Evolutionary conservation across 2,888 invertebrate species (phyloP), one percentile per base, ranked within the genome.

Genomic region (Sarcophaga caerulescens): DNA sequence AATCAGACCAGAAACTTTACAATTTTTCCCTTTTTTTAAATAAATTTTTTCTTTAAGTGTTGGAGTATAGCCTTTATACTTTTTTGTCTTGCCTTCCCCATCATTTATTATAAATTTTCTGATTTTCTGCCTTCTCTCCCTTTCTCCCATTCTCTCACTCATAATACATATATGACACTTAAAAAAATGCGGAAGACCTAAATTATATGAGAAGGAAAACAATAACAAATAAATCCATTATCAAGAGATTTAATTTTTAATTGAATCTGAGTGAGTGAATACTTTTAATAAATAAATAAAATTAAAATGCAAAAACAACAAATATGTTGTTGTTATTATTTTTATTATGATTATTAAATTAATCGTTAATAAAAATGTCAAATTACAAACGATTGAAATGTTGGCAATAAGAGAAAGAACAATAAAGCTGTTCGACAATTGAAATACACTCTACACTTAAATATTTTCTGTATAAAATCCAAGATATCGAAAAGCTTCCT

Each of bases 331-430:
- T 65, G 35, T 65, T 65, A n/a, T n/a, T 77, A 59, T 74, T 69
- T 70, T 85, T 74, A 52, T 65, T 65, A 65, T 17, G 71, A 59
- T 74, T 68, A 81, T 85, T 74, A 60, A 80, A 85, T 85, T 80
- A 81, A 77, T 62, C 76, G 65, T 69, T 83, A 85, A 83, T 85
- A 85, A 83, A 85, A 83, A 77, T 83, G 80, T 85, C 80, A 85
- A 65, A 63, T 85, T 68, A 78, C 57, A 35, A 17, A 44, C 19
- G 52, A 52, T 52, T 5, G 17, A 52, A 52, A 52, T 47, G 14
- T 19, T 35, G 60, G 8, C 45, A 35, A 14, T 57, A 62, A 14
- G 62, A 14, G 47, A 70, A 71, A 45, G 21, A 77, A 44, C 45
- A 69, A n/a, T 19, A 25, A 57, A 8, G 3, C 17, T 45, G 6